Conservation (phyloP, 2,113 vertebrate species). For the Hippolais icterina region DNA sequence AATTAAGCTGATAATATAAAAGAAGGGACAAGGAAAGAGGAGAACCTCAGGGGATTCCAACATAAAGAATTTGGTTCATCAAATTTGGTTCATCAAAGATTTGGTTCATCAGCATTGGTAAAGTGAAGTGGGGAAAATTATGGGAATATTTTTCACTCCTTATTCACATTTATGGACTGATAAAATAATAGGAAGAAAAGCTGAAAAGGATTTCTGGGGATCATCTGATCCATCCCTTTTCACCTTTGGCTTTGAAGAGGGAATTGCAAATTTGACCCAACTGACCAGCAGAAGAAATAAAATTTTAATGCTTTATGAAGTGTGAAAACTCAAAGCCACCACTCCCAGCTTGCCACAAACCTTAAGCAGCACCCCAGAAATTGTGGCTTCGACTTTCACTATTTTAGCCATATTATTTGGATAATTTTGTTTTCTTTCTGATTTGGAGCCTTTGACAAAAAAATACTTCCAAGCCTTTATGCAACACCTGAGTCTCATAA, state of each 20-base stretch:
- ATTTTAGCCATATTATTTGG: background rate
- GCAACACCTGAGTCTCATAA: no score
- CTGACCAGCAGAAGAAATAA: fast-evolving
- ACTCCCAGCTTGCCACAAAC: background rate
- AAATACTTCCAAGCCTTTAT: background rate
- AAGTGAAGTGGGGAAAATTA: background rate
- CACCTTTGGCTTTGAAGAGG: background rate
- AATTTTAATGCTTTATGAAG: background rate
- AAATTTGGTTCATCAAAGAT: no score
- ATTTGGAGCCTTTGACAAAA: background rate
- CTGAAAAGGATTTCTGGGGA: background rate
- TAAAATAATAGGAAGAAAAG: background rate
- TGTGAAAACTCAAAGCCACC: background rate
- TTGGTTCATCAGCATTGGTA: no score
- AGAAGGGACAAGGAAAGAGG: background rate
- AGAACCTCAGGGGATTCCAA: background rate
- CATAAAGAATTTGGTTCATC: no score
- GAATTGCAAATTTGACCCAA: background rate
- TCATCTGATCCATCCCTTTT: background rate
- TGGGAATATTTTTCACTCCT: background rate
- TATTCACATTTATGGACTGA: background rate
- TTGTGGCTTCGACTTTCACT: background rate
- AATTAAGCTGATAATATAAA: background rate
- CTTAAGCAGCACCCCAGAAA: background rate
- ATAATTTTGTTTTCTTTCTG: background rate